Base-by-base conservation (phyloP, 2,797 vertebrate species). In the Typhlichthys subterraneus region DNA sequence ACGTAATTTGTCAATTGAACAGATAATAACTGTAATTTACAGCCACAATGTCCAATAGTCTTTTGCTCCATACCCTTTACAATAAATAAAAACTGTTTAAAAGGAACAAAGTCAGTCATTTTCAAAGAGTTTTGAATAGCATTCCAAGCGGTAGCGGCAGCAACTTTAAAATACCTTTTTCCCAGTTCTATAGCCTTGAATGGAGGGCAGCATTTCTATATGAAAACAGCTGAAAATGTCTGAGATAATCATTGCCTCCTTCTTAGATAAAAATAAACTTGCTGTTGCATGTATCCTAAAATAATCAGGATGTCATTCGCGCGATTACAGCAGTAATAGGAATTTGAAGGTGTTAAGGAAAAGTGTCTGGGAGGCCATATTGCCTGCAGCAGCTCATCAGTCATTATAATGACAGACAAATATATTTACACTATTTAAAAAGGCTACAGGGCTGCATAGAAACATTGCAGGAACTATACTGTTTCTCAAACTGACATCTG, bases 251-350 rank as follows among this genome's bases (percentile, higher is more conserved):
- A 48, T 14, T 48, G 12, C 12, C 0, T 17, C 45, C 13, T 55
- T 62, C 12, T 45, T 53, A 5, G 11, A 55, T 10, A 23, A 8
- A 5, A 6, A 55, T 10, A 23, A 8, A 23, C 45, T 19, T 58
- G 47, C 33, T 58, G 14, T 57, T 57, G 12, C 46, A 3, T 47
- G 48, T 66, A 53, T 46, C 33, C 33, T 23, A 42, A 53, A 48
- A 58, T 63, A 2, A 62, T 46, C 29, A 61, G 23, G 47, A 54
- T 31, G 53, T 62, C 53, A 62, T 45, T 9, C 38, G 45, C 19
- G 54, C 53, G 42, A 62, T 69, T 51, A 53, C 55, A 52, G 4
- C 59, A 57, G 53, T 53, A 52, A 53, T 42, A 45, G 13, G 45
- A 38, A 55, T 42, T n/a, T 38, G 31, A 1, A 33, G 57, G 23